Percentiles rank a stretch among this genome's conserved stretches.
phyloP scores from a whole-genome alignment of 2,888 invertebrate species.

The Phorcus lineatus region DNA sequence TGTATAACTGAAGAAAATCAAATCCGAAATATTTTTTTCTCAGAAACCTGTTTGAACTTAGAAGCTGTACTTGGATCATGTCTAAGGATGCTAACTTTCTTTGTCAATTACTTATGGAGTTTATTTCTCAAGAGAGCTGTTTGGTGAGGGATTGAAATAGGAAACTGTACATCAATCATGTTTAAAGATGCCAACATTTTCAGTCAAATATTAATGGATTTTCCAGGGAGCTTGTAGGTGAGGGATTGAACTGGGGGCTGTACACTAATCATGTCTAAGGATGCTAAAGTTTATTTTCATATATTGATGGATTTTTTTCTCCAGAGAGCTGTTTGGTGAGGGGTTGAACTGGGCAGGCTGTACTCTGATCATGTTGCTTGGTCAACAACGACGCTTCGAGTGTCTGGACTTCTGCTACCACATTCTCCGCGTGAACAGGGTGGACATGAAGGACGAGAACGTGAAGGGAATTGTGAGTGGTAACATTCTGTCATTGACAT shows the following conservation, averaged over 20 bases:
- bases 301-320: background rate
- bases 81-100: too few relatives aligned
- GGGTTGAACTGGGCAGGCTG: slow-evolving; percentile 99
- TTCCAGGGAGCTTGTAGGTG: too few relatives aligned
- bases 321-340: slow-evolving; percentile 94
- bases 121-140: slow-evolving; percentile 84
- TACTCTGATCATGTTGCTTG: slow-evolving; percentile 94
- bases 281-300: too few relatives aligned
- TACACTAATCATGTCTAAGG: too few relatives aligned
- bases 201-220: too few relatives aligned
- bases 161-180: slow-evolving; percentile 96
- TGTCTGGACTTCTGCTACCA: slow-evolving; percentile 99
- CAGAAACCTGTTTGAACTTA: too few relatives aligned
- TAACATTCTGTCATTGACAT: too few relatives aligned
- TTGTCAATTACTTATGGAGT: background rate
- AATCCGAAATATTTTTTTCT: too few relatives aligned
- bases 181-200: too few relatives aligned
- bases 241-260: too few relatives aligned
- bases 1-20: too few relatives aligned
- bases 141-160: slow-evolving; percentile 99
- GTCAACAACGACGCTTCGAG: slow-evolving; percentile 96
- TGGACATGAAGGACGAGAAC: slow-evolving; percentile 95
- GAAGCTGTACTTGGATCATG: too few relatives aligned
- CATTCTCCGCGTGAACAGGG: slow-evolving; percentile 93
- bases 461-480: slow-evolving; percentile 94